Evolutionary conservation across 2,113 vertebrate genomes (phyloP).

Genomic region (Ptychochromis oligacanthus): DNA sequence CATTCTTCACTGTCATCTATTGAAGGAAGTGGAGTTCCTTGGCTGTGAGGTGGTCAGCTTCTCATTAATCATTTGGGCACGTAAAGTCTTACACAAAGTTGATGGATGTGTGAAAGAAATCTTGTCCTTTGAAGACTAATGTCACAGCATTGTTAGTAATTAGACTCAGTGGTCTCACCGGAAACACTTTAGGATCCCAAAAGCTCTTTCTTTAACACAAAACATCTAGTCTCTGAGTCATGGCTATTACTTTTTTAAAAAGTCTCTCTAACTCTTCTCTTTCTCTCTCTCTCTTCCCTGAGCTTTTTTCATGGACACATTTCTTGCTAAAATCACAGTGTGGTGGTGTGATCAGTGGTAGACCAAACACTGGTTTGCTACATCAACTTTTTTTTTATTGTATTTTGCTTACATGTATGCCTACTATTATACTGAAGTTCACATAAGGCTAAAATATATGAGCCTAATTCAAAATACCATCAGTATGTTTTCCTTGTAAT

Average conservation of each 20-base stretch:
- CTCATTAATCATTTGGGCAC: slow-evolving; percentile 69
- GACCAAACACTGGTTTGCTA: slow-evolving; percentile 8
- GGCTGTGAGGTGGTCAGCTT: slow-evolving; percentile 52
- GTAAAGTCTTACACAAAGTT: slow-evolving; percentile 58
- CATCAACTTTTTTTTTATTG: background rate
- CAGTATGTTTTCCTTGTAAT: too few relatives aligned
- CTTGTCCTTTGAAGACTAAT: slow-evolving; percentile 68
- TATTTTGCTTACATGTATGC: background rate
- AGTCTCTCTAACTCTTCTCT: slow-evolving; percentile 23
- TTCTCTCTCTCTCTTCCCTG: slow-evolving; percentile 7
- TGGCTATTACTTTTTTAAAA: slow-evolving; percentile 52
- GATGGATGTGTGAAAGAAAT: slow-evolving; percentile 68
- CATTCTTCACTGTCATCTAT: slow-evolving; percentile 54
- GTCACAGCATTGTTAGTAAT: slow-evolving; percentile 71
- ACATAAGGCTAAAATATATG: too few relatives aligned
- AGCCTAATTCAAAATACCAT: too few relatives aligned
- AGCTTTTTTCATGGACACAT: slow-evolving; percentile 23
- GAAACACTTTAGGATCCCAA: slow-evolving; percentile 61
- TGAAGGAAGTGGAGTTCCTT: slow-evolving; percentile 53
- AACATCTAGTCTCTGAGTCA: slow-evolving; percentile 55
- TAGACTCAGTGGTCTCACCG: slow-evolving; percentile 67
- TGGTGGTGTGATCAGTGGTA: background rate
- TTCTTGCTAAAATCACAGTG: slow-evolving; percentile 26
- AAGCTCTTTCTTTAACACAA: slow-evolving; percentile 53
- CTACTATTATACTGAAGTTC: too few relatives aligned